Base-by-base conservation (phyloP, 2,113 vertebrate species). In the Aphelocoma coerulescens region DNA sequence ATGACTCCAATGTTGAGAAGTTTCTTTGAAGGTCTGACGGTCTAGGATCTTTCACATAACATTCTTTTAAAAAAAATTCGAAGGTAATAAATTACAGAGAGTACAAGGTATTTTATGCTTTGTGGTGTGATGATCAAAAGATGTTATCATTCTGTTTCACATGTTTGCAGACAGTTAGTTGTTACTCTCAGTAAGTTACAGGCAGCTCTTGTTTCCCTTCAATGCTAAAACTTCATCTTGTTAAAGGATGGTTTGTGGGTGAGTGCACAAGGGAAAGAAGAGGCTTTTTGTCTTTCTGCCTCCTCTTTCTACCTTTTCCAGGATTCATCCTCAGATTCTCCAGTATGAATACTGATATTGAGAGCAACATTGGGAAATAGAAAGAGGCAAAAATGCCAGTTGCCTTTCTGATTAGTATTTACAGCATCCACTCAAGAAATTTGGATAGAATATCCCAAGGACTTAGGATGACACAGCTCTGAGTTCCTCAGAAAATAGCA, bases 81-180 rank as follows among this genome's bases (percentile, higher is more conserved):
- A 92, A 90, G 69, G 79, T 88, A 96, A 84, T 91, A 68, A 88
- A 94, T 91, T 93, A 77, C 68, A 94, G 44, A 30, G 72, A 65
- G 55, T 76, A 83, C 90, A 95, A 90, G 84, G 39, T 82, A 65
- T 77, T 93, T 87, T 91, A 51, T 80, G 71, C 59, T 94, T 95
- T 95, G 77, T 78, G 68, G 61, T 89, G 77, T 75, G 68, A 88
- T 91, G 96, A 97, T 96, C 94, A 97, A 96, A 97, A 91, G 82
- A 65, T 55, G 69, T 86, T 96, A 86, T 82, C 61, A 20, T 91
- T 92, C 75, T 10, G 2, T 83, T 95, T 94, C 46, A 54, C 80
- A 49, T 82, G 77, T 78, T 96, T 93, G 73, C 88, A 93, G 86
- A 74, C 76, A 92, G 75, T 61, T 75, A 63, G 84, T 72, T 95